Evolutionary conservation across 1,140 invertebrate species (phyloP), one percentile per base, ranked within the genome.

Genomic region (Drosophila simulans): DNA sequence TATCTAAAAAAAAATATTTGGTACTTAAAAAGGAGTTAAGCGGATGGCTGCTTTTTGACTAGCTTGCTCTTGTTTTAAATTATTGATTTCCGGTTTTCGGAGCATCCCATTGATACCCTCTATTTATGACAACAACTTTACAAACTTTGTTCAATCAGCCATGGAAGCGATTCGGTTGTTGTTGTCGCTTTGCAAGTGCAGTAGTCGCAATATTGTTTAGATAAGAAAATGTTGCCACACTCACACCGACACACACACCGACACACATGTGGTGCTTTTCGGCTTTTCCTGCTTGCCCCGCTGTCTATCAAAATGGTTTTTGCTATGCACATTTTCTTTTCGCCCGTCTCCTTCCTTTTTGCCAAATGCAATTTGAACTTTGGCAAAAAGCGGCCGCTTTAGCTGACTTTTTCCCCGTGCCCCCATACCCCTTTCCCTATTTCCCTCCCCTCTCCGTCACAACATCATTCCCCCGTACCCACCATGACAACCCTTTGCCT

Each of bases 101-200:
- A 31, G 27, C 31, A 20, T 46, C 46, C 48, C 13, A 3, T 27
- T 45, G 15, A 56, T 83, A 62, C 59, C 73, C 56, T 49, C 8
- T 60, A 27, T 49, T 64, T 56, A 59, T 55, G 42, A 72, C 66
- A 78, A 66, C 53, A 59, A 57, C 63, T 63, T 63, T 59, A 70
- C 68, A 86, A 86, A 86, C 79, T 86, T 86, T 86, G 83, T 88
- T 88, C 82, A 86, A 86, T 86, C 82, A 86, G 83, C 74, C 63
- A 74, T 69, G 66, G 77, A 76, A 85, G 79, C 70, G 64, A 71
- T 74, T 65, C 12, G 37, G 39, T 35, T 76, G 74, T 46, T 77
- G 72, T 40, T 43, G 72, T 39, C 59, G 56, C 71, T 76, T 66
- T 68, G 70, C 49, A 49, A 49, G 68, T 73, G 70, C 70, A 73